Base-by-base conservation (phyloP, 2,113 vertebrate genomes). In the Urocolius indicus region DNA sequence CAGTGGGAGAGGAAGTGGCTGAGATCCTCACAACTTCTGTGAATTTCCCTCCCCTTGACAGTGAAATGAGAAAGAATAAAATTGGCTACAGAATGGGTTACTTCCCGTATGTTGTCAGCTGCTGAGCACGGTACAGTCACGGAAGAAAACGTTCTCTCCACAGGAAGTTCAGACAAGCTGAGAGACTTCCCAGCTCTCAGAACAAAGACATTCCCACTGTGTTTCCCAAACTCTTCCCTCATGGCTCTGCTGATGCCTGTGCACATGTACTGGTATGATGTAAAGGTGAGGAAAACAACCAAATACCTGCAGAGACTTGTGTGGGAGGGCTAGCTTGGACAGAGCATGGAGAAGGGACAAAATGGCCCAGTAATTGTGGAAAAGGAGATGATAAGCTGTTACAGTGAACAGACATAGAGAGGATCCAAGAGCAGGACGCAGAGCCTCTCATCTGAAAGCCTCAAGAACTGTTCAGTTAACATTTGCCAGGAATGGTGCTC, bases 11-110 rank as follows among this genome's bases (percentile, higher is more conserved):
- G 65, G 51, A 96, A 84, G 75, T 54, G 23, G 41, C 26, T 83
- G 52, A 93, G 30, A 91, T 67, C 43, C n/a, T 94, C 67, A 73
- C 38, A 52, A 10, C 52, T 77, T 66, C 66, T 83, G 55, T 79
- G 46, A 54, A 67, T 80, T 85, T 49, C 38, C 59, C 61, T 89
- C 38, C 58, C 67, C 46, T 77, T 75, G 51, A 87, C 58, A 85
- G 63, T 68, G 91, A 94, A 91, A 95, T 63, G 61, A 58, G 67
- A 91, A 90, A 36, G 30, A 82, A 87, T 58, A 94, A 80, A 95
- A 80, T n/a, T 66, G 23, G 62, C 80, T 82, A 46, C 77, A 81
- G 87, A 92, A 68, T 10, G 34, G 49, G 46, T 86, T 91, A n/a
- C 51, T 95, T 94, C 78, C 74, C 6, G 0, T 75, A 65, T 80